These are phyloP conservation scores for Ochropleura leucogaster DNA, from an alignment of 2,888 invertebrate genomes.

Conservation along the genomic window DNA sequence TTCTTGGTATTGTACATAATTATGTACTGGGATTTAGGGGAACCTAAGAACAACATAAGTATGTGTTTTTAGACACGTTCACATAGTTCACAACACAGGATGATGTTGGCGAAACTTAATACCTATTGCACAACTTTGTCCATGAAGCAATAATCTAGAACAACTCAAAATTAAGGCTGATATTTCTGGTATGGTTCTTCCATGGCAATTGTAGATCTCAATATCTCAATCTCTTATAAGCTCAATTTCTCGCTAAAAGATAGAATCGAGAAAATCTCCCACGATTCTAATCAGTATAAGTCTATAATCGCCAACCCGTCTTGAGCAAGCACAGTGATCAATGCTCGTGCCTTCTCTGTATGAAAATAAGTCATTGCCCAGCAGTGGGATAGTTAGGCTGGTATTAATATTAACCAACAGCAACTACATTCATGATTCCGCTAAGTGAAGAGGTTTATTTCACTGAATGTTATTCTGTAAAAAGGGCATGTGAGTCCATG, in stretches of 20 bases:
- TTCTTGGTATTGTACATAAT: neutral
- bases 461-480: neutral
- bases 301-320: no score
- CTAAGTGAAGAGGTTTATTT: neutral
- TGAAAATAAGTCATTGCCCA: no score
- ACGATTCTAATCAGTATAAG: no score
- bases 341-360: no score
- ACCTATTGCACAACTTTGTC: neutral
- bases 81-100: neutral
- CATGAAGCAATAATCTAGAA: neutral
- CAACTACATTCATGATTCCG: neutral
- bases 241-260: no score
- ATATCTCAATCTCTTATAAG: no score
- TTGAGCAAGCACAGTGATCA: no score
- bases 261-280: neutral
- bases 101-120: neutral
- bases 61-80: conserved; percentile 23
- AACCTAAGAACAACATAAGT: neutral
- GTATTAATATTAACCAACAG: neutral
- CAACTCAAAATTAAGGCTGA: neutral
- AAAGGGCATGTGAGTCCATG: neutral
- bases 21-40: neutral
- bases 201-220: neutral
- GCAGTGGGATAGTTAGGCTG: no score
- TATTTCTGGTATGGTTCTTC: neutral